phyloP scores from a whole-genome alignment of 92 coral and sea anemone species.

The Ricordea florida region DNA sequence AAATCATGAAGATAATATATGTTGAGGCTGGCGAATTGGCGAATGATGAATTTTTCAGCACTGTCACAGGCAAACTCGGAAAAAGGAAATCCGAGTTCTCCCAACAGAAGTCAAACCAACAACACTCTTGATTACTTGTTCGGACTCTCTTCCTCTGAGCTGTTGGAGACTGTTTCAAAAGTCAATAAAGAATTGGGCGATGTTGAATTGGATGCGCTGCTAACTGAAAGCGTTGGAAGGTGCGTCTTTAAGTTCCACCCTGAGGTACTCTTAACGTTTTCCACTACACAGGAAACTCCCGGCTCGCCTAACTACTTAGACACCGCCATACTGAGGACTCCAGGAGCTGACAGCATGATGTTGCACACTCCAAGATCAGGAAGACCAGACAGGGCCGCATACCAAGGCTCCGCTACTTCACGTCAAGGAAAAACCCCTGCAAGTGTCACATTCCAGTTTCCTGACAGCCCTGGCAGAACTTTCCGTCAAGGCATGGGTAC shows the following conservation, averaged over 20 bases:
- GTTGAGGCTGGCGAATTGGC: no score
- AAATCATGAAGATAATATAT: no score
- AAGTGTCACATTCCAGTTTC: conserved; percentile 48
- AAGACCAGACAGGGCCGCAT: conserved; percentile 23
- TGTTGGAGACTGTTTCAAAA: no score
- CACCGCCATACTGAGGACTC: conserved; percentile 72
- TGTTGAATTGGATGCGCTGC: no score
- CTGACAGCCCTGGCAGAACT: conserved; percentile 66
- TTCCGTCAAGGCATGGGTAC: conserved; percentile 74
- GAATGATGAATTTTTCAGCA: no score
- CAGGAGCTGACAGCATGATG: conserved; percentile 60
- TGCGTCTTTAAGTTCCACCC: background rate
- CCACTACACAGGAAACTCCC: conserved; percentile 64
- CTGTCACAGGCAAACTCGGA: no score
- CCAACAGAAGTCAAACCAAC: no score
- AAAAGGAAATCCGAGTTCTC: no score
- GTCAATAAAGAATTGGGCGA: no score
- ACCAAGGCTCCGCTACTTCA: background rate
- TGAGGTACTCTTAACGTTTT: no score
- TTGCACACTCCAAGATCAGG: conserved; percentile 76
- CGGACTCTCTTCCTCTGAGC: no score
- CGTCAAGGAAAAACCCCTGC: conserved; percentile 16
- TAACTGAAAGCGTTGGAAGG: background rate
- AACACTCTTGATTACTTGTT: no score
- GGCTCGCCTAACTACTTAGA: conserved; percentile 57